These are phyloP conservation scores for Dynastes maya DNA, from an alignment of 2,888 invertebrate species.

Conservation along the genomic window DNA sequence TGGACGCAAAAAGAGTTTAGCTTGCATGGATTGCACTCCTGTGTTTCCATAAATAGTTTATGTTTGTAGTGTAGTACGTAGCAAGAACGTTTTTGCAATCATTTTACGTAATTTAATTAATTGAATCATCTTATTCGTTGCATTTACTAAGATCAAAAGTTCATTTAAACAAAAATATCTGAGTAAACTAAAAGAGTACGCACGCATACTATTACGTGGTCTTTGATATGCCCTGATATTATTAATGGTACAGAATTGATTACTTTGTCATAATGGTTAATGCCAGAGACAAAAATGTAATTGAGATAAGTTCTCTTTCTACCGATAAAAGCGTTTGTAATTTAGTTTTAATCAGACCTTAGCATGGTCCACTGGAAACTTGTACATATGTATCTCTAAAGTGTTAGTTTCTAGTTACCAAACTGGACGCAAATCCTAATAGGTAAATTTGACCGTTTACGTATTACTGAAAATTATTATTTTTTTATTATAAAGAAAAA, in stretches of 20 bases:
- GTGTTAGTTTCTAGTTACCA: no score
- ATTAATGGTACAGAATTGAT: slow-evolving; percentile 10
- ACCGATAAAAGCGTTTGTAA: neutral
- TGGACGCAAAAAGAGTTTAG: no score
- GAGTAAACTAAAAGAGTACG: neutral
- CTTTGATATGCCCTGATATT: neutral
- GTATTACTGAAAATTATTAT: no score
- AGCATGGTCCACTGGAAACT: neutral
- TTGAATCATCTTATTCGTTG: neutral
- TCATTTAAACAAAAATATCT: slow-evolving; percentile 23
- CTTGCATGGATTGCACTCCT: no score
- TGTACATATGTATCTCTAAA: no score
- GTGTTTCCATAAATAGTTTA: neutral
- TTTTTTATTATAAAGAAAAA: no score
- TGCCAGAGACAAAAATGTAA: slow-evolving; percentile 5
- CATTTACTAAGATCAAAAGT: neutral
- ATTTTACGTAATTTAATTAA: slow-evolving; percentile 11
- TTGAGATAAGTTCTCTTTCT: neutral
- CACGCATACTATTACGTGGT: neutral
- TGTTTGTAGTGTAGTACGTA: neutral
- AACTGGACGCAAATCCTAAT: no score
- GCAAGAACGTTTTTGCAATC: neutral
- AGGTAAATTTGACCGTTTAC: no score
- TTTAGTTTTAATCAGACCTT: slow-evolving; percentile 7
- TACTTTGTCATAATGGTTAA: neutral